These are phyloP conservation scores for Phocoena sinus DNA, from an alignment of 2,113 vertebrate genomes.

Conservation along the genomic window DNA sequence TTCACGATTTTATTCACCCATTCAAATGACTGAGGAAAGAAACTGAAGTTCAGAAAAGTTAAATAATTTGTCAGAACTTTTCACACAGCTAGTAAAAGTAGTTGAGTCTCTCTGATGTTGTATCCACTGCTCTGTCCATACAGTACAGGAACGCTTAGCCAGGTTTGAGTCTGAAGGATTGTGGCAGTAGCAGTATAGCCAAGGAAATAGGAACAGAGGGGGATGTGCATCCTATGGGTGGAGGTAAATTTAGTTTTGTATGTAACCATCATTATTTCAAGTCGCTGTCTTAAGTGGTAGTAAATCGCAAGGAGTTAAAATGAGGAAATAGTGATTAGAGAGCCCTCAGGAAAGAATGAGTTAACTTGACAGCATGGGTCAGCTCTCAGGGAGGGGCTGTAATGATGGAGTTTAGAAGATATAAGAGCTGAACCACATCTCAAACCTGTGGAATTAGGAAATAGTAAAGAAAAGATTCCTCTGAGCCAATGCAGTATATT, in stretches of 20 bases:
- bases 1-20: conserved; percentile 15
- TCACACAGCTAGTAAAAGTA: not conserved
- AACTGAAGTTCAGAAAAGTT: not conserved
- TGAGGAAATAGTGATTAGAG: not conserved
- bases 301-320: not conserved
- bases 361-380: not conserved
- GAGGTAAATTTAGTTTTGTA: conserved; percentile 7
- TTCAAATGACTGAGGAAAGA: not conserved
- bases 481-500: not conserved
- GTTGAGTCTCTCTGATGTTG: not conserved
- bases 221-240: not conserved
- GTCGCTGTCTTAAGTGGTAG: not conserved
- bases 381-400: not conserved
- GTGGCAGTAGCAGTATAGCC: not conserved
- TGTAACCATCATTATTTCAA: conserved; percentile 6
- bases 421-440: conserved; percentile 20
- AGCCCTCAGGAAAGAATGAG: not conserved
- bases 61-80: not conserved
- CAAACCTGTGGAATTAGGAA: conserved; percentile 12
- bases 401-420: not conserved
- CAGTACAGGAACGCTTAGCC: not conserved
- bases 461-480: conserved; percentile 46
- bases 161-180: not conserved
- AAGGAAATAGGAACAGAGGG: not conserved
- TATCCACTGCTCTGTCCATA: not conserved